A percentile compares a stretch with the other conserved stretches of the same genome.
Conservation (phyloP, 2,113 vertebrate genomes). For the Thymallus thymallus region DNA sequence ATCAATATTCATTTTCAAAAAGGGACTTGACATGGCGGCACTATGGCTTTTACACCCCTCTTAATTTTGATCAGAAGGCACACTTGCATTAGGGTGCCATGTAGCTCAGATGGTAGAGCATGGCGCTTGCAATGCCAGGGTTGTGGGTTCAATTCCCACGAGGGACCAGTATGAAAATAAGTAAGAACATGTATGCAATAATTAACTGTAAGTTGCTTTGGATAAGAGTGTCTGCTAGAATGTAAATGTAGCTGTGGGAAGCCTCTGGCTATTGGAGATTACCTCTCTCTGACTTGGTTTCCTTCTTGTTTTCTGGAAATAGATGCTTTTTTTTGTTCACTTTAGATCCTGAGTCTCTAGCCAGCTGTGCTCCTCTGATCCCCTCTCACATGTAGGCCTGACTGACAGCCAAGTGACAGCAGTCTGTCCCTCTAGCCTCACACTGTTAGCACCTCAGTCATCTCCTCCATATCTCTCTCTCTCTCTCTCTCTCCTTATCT, state of each 20-base stretch:
- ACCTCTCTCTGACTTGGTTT: background rate
- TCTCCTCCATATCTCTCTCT: slow-evolving; percentile 17
- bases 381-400: slow-evolving; percentile 11
- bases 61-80: background rate
- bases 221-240: too few species aligned
- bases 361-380: slow-evolving; percentile 23
- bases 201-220: too few species aligned
- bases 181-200: too few species aligned
- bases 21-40: background rate
- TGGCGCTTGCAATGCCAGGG: too few species aligned
- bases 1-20: background rate
- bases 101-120: too few species aligned
- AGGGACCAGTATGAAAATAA: too few species aligned
- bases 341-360: slow-evolving; percentile 17
- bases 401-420: slow-evolving; percentile 36
- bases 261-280: slow-evolving; percentile 19
- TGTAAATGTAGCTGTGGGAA: too few species aligned
- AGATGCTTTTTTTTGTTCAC: slow-evolving; percentile 34
- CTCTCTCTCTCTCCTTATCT: background rate
- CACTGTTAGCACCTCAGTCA: background rate
- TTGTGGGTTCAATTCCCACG: too few species aligned
- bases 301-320: slow-evolving; percentile 49
- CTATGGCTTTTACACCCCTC: background rate
- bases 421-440: slow-evolving; percentile 7
- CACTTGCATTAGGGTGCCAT: too few species aligned